Conservation (phyloP, 1,140 invertebrate species). For the Procambarus virginalis region DNA sequence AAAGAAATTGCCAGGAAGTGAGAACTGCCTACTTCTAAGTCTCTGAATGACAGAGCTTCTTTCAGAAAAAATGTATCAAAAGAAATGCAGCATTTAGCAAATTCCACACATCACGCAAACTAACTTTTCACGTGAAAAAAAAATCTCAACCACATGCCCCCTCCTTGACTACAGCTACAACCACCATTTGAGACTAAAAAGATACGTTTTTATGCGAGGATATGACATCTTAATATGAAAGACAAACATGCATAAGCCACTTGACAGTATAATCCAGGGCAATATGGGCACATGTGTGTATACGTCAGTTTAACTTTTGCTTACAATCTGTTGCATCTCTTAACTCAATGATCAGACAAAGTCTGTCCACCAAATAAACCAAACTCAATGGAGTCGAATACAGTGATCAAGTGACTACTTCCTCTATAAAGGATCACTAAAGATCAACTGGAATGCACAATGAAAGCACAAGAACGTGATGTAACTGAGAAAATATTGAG, state of each 20-base stretch:
- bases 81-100: background rate
- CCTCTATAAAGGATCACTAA: too few relatives aligned
- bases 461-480: too few relatives aligned
- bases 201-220: background rate
- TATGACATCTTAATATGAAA: background rate
- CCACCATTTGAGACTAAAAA: background rate
- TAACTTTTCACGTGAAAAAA: background rate
- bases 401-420: too few relatives aligned
- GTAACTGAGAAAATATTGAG: too few relatives aligned
- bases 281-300: background rate
- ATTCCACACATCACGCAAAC: background rate
- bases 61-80: background rate
- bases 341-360: too few relatives aligned
- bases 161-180: background rate
- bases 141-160: background rate
- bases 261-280: background rate
- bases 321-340: background rate
- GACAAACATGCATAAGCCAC: conserved; percentile 11
- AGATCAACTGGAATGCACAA: too few relatives aligned
- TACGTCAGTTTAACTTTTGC: background rate
- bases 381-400: too few relatives aligned
- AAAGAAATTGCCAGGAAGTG: background rate
- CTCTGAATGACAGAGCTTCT: background rate
- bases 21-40: background rate
- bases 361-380: too few relatives aligned